Evolutionary conservation across 2,888 invertebrate genomes (phyloP).

Genomic region (Drosophila hamatofila): DNA sequence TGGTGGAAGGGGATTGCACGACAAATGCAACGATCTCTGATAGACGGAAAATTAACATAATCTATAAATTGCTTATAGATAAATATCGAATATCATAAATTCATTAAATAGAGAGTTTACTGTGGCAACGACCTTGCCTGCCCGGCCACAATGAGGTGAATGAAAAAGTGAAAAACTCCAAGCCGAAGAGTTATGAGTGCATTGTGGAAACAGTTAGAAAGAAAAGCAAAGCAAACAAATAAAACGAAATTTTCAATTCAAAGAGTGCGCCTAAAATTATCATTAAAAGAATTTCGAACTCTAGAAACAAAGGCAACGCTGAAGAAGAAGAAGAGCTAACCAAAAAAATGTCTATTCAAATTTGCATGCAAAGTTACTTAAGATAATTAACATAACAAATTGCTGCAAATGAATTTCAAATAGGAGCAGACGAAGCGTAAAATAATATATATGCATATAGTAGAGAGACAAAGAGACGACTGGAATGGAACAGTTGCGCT

Average conservation of each 20-base stretch:
- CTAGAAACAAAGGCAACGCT: not conserved
- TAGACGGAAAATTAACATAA: conserved; percentile 53
- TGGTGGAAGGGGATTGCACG: conserved; percentile 19
- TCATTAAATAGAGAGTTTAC: conserved; percentile 26
- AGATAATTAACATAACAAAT: conserved; percentile 55
- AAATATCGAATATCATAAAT: conserved; percentile 26
- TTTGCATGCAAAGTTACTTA: conserved; percentile 50
- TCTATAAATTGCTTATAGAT: conserved; percentile 35
- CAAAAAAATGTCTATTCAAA: conserved; percentile 12
- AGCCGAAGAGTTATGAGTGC: conserved; percentile 26
- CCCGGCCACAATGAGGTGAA: conserved; percentile 21
- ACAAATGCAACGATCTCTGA: conserved; percentile 28
- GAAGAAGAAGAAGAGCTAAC: not conserved
- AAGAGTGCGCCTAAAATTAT: conserved; percentile 15
- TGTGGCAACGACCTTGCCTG: conserved; percentile 56
- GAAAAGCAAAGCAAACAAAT: conserved; percentile 10
- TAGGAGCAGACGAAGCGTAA: conserved; percentile 46
- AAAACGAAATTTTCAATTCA: conserved; percentile 6
- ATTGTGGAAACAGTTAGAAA: conserved; percentile 23
- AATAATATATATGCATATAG: conserved; percentile 19
- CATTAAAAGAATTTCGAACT: conserved; percentile 20
- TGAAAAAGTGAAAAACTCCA: conserved; percentile 28
- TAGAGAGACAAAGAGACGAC: not conserved
- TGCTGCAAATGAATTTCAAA: conserved; percentile 42
- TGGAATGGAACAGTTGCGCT: not conserved